Percentiles rank a stretch among this genome's conserved stretches.
Evolutionary conservation across 2,113 vertebrate genomes (phyloP).

Genomic region (Panurus biarmicus): DNA sequence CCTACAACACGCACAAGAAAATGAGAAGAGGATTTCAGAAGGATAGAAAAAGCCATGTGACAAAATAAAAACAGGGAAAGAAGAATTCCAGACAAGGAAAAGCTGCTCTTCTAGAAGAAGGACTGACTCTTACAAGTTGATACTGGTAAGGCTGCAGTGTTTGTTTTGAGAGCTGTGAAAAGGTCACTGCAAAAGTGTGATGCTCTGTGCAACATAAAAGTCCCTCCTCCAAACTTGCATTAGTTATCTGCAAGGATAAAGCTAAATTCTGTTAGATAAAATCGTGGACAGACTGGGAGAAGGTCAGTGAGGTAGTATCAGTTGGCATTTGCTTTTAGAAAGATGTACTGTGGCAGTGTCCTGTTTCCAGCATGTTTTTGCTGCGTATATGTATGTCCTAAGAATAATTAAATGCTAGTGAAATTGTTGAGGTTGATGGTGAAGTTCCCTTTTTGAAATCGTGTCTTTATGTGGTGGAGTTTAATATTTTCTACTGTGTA

Average conservation of each 20-base stretch:
- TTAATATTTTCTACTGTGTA: background rate
- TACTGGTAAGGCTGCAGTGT: background rate
- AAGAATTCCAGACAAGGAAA: background rate
- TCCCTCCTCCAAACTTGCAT: background rate
- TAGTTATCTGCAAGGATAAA: background rate
- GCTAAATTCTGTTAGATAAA: background rate
- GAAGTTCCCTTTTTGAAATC: background rate
- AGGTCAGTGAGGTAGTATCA: background rate
- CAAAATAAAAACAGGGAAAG: background rate
- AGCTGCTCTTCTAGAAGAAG: background rate
- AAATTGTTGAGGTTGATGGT: background rate
- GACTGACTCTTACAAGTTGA: background rate
- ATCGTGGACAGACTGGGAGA: background rate
- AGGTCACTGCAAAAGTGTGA: background rate
- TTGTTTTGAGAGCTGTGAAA: background rate
- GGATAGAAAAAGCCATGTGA: background rate
- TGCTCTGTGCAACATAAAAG: background rate
- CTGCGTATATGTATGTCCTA: background rate
- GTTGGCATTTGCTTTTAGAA: background rate
- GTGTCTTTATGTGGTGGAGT: background rate
- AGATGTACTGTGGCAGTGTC: background rate
- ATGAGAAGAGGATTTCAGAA: background rate
- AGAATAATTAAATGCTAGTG: background rate
- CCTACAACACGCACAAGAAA: background rate
- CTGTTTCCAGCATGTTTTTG: background rate